Evolutionary conservation across 2,888 invertebrate genomes (phyloP), one percentile per base, ranked within the genome.

Genomic region (Loripinus fragilis): DNA sequence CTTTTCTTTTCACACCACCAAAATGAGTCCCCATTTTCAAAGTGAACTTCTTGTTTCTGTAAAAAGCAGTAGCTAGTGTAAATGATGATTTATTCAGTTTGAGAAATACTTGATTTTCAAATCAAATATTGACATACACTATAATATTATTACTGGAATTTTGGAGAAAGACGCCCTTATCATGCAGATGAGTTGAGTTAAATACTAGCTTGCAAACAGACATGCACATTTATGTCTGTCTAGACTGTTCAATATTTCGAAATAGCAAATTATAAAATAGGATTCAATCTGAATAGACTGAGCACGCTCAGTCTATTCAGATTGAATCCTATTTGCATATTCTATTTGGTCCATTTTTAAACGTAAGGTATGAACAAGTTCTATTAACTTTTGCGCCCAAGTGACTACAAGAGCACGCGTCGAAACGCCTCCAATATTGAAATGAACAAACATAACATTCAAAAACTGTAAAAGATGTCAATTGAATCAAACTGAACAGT

Each of bases 391-490:
- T 60, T 23, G 50, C 74, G 75, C 64, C 75, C 28, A 35, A 17
- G 38, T 41, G 75, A 50, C 70, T 70, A 41, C 65, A 35, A 2
- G n/a, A 28, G 25, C 45, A 70, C 75, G 64, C 75, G 50, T 38
- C 50, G 50, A 69, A 68, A 48, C 30, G 23, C 74, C 68, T 68
- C 68, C 45, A 23, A 69, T 69, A 33, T 52, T 52, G 7, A n/a
- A 8, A 5, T 52, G 52, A 52, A 52, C 52, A 52, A 52, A 52
- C 25, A 52, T n/a, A 25, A 25, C 8, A 52, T 52, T 52, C 5
- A 52, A 38, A 38, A 23, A 5, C 25, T 52, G 25, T 52, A 25
- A 23, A 52, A 52, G 2, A 52, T 23, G 23, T 25, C 23, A 52
- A 25, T 25, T 23, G 52, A 52, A 25, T 52, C 25, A 25, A 52